phyloP scores from a whole-genome alignment of 2,888 invertebrate species.

The Phymatocera aterrima region DNA sequence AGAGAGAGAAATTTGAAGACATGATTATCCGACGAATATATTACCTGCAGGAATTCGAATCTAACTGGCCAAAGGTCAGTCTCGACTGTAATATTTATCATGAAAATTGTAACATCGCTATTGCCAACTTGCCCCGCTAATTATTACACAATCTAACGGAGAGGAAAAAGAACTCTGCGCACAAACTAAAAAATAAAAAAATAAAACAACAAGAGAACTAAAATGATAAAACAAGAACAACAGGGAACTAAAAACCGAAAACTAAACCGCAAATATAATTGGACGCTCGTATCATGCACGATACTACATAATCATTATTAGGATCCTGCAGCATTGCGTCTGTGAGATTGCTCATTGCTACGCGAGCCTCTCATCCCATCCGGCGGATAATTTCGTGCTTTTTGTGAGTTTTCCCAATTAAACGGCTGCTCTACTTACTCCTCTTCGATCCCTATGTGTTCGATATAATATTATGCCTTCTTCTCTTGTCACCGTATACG shows the following conservation, averaged over 20 bases:
- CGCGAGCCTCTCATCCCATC: constrained; percentile 6
- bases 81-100: too few species aligned
- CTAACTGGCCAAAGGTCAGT: constrained; percentile 69
- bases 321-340: neutral
- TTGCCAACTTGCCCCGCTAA: constrained; percentile 12
- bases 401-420: constrained; percentile 27
- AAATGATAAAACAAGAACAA: neutral
- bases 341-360: neutral
- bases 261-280: neutral
- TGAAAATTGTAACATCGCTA: constrained; percentile 50
- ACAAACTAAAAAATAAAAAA: too few species aligned
- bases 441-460: constrained; percentile 13
- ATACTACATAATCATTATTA: too few species aligned
- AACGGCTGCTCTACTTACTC: constrained; percentile 4
- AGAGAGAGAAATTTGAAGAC: constrained; percentile 42
- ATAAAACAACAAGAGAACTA: neutral
- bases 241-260: neutral
- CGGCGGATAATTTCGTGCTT: constrained; percentile 37
- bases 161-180: too few species aligned
- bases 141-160: too few species aligned
- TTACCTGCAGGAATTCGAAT: constrained; percentile 47
- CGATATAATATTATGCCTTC: neutral
- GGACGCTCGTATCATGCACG: constrained; percentile 20
- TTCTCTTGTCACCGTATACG: neutral
- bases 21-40: constrained; percentile 51